phyloP scores from a whole-genome alignment of 2,888 invertebrate species.

The Drosophila lutescens region DNA sequence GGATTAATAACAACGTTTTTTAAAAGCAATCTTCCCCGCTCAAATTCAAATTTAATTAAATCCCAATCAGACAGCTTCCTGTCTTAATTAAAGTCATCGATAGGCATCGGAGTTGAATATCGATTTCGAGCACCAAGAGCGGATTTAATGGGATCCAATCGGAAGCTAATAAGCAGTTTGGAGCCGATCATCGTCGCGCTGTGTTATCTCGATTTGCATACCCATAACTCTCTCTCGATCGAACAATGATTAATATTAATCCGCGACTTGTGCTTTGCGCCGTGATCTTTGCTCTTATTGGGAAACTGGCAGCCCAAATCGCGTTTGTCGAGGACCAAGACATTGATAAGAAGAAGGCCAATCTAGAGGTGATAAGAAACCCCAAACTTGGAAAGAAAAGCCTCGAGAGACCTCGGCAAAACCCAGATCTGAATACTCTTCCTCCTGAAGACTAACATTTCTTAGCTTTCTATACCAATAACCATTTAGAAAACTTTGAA shows the following conservation, averaged over 20 bases:
- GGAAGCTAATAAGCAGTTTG: conserved; percentile 8
- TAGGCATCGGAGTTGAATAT: neutral
- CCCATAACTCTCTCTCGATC: no score
- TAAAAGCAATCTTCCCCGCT: no score
- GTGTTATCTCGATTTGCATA: conserved; percentile 46
- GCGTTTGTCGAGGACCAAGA: conserved; percentile 74
- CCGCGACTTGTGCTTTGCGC: conserved; percentile 30
- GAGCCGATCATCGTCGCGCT: conserved; percentile 10
- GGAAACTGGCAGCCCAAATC: conserved; percentile 58
- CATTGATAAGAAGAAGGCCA: conserved; percentile 75
- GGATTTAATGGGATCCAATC: neutral
- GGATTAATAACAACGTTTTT: no score
- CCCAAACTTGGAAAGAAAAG: neutral
- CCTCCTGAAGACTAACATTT: neutral
- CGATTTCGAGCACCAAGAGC: neutral
- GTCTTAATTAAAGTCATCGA: neutral
- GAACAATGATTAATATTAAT: conserved; percentile 45
- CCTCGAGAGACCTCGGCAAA: neutral
- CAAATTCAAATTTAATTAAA: no score
- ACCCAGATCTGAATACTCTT: conserved; percentile 5
- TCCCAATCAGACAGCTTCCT: no score
- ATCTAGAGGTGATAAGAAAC: conserved; percentile 69
- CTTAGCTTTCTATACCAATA: no score
- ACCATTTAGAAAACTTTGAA: no score
- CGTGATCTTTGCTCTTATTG: conserved; percentile 33